These are phyloP conservation scores for Mesaphorura yosii DNA, from an alignment of 1,140 invertebrate genomes.

Conservation along the genomic window DNA sequence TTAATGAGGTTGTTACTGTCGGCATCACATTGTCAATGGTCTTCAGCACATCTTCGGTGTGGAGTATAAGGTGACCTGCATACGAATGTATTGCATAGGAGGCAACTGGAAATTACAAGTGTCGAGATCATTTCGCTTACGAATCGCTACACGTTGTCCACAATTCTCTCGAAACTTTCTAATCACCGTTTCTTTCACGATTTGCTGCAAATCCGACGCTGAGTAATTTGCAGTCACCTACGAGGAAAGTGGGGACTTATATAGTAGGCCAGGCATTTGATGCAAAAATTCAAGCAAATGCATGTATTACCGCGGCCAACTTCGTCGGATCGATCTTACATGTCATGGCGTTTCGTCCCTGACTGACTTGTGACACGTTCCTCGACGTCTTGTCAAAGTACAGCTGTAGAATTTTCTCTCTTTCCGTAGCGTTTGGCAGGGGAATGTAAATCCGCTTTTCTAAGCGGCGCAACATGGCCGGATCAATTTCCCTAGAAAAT, in stretches of 20 bases:
- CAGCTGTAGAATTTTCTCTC: constrained; percentile 53
- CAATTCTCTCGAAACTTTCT: constrained; percentile 41
- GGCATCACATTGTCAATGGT: not conserved
- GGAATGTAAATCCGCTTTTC: constrained; percentile 77
- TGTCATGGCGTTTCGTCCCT: constrained; percentile 34
- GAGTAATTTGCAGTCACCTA: constrained; percentile 65
- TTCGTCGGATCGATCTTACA: constrained; percentile 43
- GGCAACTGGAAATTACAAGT: too few relatives aligned
- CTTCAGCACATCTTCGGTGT: constrained; percentile 4
- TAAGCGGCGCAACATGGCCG: constrained; percentile 70
- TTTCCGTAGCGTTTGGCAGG: constrained; percentile 53
- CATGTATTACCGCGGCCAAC: constrained; percentile 16
- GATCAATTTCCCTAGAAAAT: constrained; percentile 64
- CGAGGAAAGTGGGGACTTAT: too few relatives aligned
- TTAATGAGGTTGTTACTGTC: constrained; percentile 14
- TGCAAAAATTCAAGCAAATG: constrained; percentile 14
- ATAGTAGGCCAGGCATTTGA: too few relatives aligned
- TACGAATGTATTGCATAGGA: not conserved
- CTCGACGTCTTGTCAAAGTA: constrained; percentile 42
- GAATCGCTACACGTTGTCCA: constrained; percentile 37
- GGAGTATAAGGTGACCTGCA: constrained; percentile 2
- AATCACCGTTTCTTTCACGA: constrained; percentile 72
- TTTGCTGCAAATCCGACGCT: constrained; percentile 72
- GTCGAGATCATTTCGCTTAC: constrained; percentile 36
- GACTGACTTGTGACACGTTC: constrained; percentile 32